Evolutionary conservation across 2,113 vertebrate species (phyloP).

Genomic region (Saguinus imperator): DNA sequence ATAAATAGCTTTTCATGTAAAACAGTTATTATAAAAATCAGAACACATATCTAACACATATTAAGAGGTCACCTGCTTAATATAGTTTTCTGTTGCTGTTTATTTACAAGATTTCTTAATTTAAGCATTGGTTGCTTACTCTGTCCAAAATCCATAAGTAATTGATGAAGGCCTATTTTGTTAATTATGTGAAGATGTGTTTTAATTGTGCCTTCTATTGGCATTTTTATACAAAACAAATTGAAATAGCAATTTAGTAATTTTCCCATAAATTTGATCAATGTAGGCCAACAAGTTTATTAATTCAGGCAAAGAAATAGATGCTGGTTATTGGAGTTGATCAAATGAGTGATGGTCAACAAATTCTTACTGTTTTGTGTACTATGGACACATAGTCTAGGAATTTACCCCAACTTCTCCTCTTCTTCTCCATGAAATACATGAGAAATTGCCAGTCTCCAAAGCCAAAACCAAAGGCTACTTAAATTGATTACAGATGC

Average conservation of each 20-base stretch:
- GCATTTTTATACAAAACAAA: constrained; percentile 5
- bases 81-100: not conserved
- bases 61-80: not conserved
- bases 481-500: constrained; percentile 33
- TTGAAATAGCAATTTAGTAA: not conserved
- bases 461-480: constrained; percentile 19
- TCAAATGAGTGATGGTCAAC: not conserved
- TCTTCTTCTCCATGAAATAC: constrained; percentile 18
- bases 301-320: not conserved
- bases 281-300: not conserved
- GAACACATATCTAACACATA: not conserved
- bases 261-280: not conserved
- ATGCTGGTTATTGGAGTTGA: not conserved
- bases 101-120: not conserved
- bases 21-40: not conserved
- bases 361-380: not conserved
- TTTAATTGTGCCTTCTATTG: not conserved
- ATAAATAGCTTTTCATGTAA: not conserved
- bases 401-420: not conserved
- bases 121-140: not conserved
- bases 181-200: not conserved
- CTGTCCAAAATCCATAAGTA: not conserved
- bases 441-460: not conserved
- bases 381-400: not conserved
- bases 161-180: not conserved